These are phyloP conservation scores for Eolophus roseicapilla DNA, from an alignment of 2,113 vertebrate species.

Conservation along the genomic window DNA sequence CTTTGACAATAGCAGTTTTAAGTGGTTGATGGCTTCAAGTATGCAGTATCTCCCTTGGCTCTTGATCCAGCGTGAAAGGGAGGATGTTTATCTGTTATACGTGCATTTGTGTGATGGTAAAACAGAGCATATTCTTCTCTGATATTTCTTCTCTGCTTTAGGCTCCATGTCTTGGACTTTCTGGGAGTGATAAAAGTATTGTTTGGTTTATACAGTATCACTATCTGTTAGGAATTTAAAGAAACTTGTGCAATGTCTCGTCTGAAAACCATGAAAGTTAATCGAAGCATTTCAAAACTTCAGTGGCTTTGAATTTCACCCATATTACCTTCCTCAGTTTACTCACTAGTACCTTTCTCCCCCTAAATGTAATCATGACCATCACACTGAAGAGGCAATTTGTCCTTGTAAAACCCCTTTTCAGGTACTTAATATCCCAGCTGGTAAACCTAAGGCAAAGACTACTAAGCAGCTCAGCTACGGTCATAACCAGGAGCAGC, in stretches of 20 bases:
- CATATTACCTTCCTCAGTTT: not conserved
- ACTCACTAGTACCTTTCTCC: not conserved
- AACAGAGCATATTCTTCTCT: not conserved
- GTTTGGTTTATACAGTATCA: not conserved
- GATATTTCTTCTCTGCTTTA: constrained; percentile 48
- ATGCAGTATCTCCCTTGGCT: constrained; percentile 41
- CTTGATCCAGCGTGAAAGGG: constrained; percentile 48
- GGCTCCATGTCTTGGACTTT: not conserved
- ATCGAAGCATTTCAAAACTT: not conserved
- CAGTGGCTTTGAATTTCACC: not conserved
- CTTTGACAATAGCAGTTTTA: constrained; percentile 72
- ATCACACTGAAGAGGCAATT: not conserved
- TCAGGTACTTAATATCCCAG: not conserved
- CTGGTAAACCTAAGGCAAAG: not conserved
- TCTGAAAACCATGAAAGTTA: not conserved
- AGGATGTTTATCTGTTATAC: constrained; percentile 66
- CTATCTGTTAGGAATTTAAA: not conserved
- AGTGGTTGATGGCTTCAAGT: constrained; percentile 65
- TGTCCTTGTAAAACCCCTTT: not conserved
- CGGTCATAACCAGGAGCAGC: rapidly evolving
- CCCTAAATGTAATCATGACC: not conserved
- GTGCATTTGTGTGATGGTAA: constrained; percentile 18
- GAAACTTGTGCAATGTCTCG: not conserved
- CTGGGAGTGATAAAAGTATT: not conserved
- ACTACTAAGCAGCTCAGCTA: not conserved